Evolutionary conservation across 2,113 vertebrate species (phyloP).

Genomic region (Rhinopomastus cyanomelas): DNA sequence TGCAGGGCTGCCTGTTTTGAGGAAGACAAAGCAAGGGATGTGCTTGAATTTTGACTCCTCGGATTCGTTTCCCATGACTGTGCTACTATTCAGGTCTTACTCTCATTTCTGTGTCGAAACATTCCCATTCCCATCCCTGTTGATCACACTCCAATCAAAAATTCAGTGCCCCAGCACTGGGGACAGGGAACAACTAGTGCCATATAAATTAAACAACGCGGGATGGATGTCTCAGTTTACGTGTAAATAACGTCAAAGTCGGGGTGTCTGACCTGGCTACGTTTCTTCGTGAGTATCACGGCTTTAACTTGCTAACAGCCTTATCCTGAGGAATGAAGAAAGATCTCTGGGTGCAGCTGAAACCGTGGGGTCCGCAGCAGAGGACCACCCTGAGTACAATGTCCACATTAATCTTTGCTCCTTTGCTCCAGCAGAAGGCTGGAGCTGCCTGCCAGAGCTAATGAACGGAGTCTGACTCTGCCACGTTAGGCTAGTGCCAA

Average conservation of each 20-base stretch:
- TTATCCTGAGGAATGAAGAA: constrained; percentile 2
- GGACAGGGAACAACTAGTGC: not conserved
- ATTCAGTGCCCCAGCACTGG: not conserved
- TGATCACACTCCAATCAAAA: not conserved
- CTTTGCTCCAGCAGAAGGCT: constrained; percentile 41
- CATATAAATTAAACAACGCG: not conserved
- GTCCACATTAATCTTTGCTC: constrained; percentile 40
- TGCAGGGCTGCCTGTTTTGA: not conserved
- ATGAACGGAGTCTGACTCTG: constrained; percentile 51
- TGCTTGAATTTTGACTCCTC: not conserved
- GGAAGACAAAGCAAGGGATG: not conserved
- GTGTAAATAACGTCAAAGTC: not conserved
- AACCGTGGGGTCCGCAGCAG: not conserved
- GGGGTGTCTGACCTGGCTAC: not conserved
- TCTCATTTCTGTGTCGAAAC: not conserved
- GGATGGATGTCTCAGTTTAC: not conserved
- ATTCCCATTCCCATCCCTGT: not conserved
- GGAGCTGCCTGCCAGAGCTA: constrained; percentile 45
- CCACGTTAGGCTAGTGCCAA: constrained; percentile 36
- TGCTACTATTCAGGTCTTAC: not conserved
- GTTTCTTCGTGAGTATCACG: not conserved
- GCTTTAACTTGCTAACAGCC: constrained; percentile 28
- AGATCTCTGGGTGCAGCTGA: not conserved
- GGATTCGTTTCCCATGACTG: not conserved
- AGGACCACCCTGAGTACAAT: constrained; percentile 21